Evolutionary conservation across 2,113 vertebrate species (phyloP), one percentile per base, ranked within the genome.

Genomic region (Oophaga pumilio): DNA sequence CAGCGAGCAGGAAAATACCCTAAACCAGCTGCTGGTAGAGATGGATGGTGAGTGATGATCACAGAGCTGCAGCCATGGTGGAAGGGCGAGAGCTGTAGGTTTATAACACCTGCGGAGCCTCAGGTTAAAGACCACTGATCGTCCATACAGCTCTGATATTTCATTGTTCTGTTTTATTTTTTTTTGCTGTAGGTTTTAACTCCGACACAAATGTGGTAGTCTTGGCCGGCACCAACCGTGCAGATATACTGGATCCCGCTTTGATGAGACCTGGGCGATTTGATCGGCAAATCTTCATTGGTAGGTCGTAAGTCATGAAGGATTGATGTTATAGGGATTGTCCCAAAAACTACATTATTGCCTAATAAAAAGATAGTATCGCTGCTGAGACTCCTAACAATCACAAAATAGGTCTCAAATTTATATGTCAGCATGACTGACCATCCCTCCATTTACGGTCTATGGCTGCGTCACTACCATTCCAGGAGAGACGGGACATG

Each of bases 241-340:
- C 92, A 0, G 95, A 96, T 53, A 83, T 95, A 78, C 92, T 97
- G 62, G 95, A 96, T 82, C 95, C 94, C 1, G 95, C 95, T 15
- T 86, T 96, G 85, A 92, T 91, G 92, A 91, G 94, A 80, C 95
- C 95, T 0, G 95, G 96, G 2, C 92, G 94, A 64, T 96, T 96
- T 86, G 95, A 96, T 90, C 87, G 94, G 43, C 96, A 96, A 84
- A 95, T 97, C 79, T 93, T 94, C 77, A 88, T 96, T 10, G 95
- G 94, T 96, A 91, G 90, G 84, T 56, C 1, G 57, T 8, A 59
- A 14, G 10, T 52, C 15, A 15, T 53, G 50, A 15, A 56, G n/a
- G 50, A 13, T 43, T 43, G 3, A 43, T 5, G 33, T 1, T 43
- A 43, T 10, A 26, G 26, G 14, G 28, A 18, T n/a, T 43, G 33